Percentiles rank a stretch among this genome's conserved stretches.
Evolutionary conservation across 2,797 vertebrate genomes (phyloP).

Genomic region (Triplophysa yarkandensis): DNA sequence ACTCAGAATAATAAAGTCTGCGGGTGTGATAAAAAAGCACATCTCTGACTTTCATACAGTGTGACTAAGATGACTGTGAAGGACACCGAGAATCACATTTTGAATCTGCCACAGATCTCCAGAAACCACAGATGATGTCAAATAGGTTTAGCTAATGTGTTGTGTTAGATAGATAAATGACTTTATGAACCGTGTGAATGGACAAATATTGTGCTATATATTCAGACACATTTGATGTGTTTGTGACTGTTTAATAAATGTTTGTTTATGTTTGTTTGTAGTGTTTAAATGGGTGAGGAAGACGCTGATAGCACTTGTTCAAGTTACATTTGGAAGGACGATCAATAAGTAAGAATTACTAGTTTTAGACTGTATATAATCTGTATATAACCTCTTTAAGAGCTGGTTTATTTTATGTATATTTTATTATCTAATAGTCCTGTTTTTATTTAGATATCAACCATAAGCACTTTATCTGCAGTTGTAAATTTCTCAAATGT

Average conservation of each 20-base stretch:
- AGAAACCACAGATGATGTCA: too few species aligned
- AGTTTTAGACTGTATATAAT: too few species aligned
- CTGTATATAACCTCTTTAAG: too few species aligned
- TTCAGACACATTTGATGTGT: background rate
- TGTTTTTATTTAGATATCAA: too few species aligned
- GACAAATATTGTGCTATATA: too few species aligned
- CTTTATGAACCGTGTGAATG: too few species aligned
- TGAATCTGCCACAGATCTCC: too few species aligned
- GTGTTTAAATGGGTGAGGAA: slow-evolving; percentile 99
- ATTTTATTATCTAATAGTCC: too few species aligned
- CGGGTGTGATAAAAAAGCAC: background rate
- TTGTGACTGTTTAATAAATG: background rate
- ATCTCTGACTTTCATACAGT: background rate
- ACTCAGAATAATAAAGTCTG: background rate
- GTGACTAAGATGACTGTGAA: background rate
- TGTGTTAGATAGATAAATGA: too few species aligned
- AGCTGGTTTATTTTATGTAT: too few species aligned
- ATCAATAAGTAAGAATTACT: slow-evolving; percentile 94
- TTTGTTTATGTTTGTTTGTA: slow-evolving; percentile 57
- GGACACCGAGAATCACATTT: background rate
- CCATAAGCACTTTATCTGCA: too few species aligned
- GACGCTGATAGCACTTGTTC: slow-evolving; percentile 98
- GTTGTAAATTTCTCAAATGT: background rate
- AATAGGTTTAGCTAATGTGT: too few species aligned
- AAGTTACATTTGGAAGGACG: slow-evolving; percentile 98